Evolutionary conservation across 2,113 vertebrate species (phyloP).

Genomic region (Trinectes maculatus): DNA sequence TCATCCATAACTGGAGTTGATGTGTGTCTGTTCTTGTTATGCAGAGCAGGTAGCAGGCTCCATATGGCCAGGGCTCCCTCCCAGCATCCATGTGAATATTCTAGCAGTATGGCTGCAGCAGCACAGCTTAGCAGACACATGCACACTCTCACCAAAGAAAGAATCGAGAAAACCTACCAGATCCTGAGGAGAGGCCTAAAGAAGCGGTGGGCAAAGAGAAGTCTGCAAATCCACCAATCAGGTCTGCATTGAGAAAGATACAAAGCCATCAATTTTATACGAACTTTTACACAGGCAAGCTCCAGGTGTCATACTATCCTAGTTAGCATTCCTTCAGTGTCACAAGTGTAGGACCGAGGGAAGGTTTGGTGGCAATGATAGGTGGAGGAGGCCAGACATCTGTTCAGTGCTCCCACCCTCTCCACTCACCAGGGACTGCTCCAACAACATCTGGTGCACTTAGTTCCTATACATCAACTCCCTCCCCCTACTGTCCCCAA

Average conservation of each 20-base stretch:
- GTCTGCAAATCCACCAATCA: constrained; percentile 93
- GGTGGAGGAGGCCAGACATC: constrained; percentile 87
- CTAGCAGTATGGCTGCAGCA: constrained; percentile 80
- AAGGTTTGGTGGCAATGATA: constrained; percentile 84
- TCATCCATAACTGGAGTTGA: constrained; percentile 87
- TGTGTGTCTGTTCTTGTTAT: constrained; percentile 90
- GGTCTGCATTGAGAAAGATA: constrained; percentile 78
- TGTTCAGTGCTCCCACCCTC: constrained; percentile 87
- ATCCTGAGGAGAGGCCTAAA: constrained; percentile 79
- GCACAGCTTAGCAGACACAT: constrained; percentile 62
- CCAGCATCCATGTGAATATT: constrained; percentile 86
- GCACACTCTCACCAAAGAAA: constrained; percentile 34
- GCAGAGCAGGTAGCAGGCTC: constrained; percentile 88
- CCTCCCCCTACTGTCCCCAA: constrained; percentile 60
- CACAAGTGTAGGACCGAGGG: constrained; percentile 76
- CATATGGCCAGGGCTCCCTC: constrained; percentile 85
- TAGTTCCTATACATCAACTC: constrained; percentile 79
- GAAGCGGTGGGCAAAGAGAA: constrained; percentile 88
- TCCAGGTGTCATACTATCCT: constrained; percentile 66
- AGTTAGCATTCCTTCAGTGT: constrained; percentile 76
- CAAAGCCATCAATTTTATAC: constrained; percentile 49
- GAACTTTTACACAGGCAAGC: constrained; percentile 47
- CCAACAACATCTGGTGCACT: constrained; percentile 92
- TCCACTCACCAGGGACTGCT: constrained; percentile 88
- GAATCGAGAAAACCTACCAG: constrained; percentile 82